These are phyloP conservation scores for Mizuhopecten yessoensis DNA, from an alignment of 1,140 invertebrate genomes.

Conservation along the genomic window DNA sequence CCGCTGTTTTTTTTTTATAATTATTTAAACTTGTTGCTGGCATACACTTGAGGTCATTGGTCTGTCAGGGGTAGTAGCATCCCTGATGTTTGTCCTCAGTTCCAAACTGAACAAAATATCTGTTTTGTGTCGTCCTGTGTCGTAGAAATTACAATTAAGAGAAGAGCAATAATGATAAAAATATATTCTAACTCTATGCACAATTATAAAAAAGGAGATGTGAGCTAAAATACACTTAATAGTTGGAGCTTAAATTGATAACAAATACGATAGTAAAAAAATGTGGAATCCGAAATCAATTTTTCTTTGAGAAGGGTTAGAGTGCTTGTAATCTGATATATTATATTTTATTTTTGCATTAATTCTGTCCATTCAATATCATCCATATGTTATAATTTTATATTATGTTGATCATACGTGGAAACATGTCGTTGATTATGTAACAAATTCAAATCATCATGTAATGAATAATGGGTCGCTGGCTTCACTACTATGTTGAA, in stretches of 20 bases:
- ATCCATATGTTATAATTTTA: background rate
- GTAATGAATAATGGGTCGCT: background rate
- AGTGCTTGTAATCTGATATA: conserved; percentile 1
- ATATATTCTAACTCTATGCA: background rate
- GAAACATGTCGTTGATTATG: background rate
- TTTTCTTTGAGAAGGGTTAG: background rate
- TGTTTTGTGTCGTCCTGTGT: background rate
- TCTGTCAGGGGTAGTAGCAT: too few species aligned
- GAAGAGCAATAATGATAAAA: background rate
- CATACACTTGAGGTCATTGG: background rate
- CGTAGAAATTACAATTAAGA: background rate
- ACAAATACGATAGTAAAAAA: background rate
- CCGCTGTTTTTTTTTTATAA: background rate
- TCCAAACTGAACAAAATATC: background rate
- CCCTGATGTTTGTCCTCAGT: background rate
- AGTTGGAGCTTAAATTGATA: background rate
- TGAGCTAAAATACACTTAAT: background rate
- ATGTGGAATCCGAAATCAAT: background rate
- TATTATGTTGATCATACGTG: background rate
- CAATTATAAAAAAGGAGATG: background rate
- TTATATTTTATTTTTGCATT: background rate
- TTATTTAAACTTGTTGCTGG: background rate
- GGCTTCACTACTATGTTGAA: background rate
- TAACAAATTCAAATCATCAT: background rate
- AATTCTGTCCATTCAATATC: background rate